phyloP scores from a whole-genome alignment of 2,797 vertebrate genomes.

The Sebastiscus albofasciatus region DNA sequence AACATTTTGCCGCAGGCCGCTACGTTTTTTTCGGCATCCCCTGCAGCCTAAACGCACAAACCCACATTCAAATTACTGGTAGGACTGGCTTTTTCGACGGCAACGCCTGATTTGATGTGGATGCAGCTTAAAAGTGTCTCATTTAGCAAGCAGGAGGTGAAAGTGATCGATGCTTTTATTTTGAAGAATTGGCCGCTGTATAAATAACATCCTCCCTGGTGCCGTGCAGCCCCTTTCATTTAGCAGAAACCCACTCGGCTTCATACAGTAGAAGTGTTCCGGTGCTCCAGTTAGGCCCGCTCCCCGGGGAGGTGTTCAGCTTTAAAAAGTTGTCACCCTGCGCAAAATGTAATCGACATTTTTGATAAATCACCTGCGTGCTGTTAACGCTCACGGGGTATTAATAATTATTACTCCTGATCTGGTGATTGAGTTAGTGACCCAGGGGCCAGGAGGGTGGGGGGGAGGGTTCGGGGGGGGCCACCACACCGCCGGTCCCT shows the following conservation, averaged over 20 bases:
- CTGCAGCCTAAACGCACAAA: background rate
- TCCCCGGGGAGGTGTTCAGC: conserved; percentile 40
- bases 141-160: background rate
- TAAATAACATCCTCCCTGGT: background rate
- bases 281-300: conserved; percentile 7
- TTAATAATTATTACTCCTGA: conserved; percentile 84
- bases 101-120: background rate
- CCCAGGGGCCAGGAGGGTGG: conserved; percentile 67
- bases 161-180: background rate
- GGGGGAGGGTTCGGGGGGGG: conserved; percentile 16
- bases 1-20: background rate
- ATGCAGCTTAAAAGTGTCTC: background rate
- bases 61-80: too few species aligned
- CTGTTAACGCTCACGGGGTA: conserved; percentile 80
- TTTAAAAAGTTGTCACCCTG: conserved; percentile 72
- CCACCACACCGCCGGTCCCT: conserved; percentile 13
- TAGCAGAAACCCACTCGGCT: background rate
- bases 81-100: background rate
- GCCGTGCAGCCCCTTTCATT: conserved; percentile 15
- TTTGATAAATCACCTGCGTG: conserved; percentile 84
- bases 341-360: conserved; percentile 79
- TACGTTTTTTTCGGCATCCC: too few species aligned
- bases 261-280: background rate
- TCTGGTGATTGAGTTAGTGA: conserved; percentile 84
- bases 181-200: background rate